These are phyloP conservation scores for Microctenopoma stevenorrisi DNA, from an alignment of 2,797 vertebrate genomes.

Conservation along the genomic window DNA sequence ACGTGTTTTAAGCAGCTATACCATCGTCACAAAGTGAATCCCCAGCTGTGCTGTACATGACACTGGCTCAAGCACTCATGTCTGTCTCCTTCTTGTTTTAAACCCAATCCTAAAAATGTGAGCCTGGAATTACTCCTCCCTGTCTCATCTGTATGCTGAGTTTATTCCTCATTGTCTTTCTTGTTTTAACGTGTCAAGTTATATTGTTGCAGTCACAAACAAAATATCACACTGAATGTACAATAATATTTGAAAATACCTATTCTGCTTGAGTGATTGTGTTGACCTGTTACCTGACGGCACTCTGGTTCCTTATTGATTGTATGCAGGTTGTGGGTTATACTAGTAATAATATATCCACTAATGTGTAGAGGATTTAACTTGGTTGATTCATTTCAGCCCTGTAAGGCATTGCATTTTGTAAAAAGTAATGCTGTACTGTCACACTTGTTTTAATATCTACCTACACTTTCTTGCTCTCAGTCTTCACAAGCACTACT, in stretches of 20 bases:
- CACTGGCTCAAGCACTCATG: constrained; percentile 34
- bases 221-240: constrained; percentile 78
- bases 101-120: constrained; percentile 10
- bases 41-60: constrained; percentile 31
- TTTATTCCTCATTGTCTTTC: constrained; percentile 4
- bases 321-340: constrained; percentile 54
- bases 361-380: constrained; percentile 27
- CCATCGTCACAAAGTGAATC: constrained; percentile 14
- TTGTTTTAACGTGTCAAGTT: constrained; percentile 65
- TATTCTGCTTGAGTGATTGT: constrained; percentile 52
- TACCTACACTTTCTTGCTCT: constrained; percentile 48
- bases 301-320: constrained; percentile 64
- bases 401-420: constrained; percentile 45
- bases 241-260: constrained; percentile 52
- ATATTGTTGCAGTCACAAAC: constrained; percentile 59
- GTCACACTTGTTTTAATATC: constrained; percentile 46
- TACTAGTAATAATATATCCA: constrained; percentile 49
- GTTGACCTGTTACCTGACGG: constrained; percentile 50
- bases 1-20: constrained; percentile 38
- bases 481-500: constrained; percentile 57
- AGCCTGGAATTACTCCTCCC: constrained; percentile 8
- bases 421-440: constrained; percentile 54
- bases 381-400: constrained; percentile 31
- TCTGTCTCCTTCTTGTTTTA: constrained; percentile 33
- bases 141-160: constrained; percentile 15